Evolutionary conservation across 64 coral and sea anemone species (phyloP), one percentile per base, ranked within the genome.

Genomic region (Platygyra sinensis): DNA sequence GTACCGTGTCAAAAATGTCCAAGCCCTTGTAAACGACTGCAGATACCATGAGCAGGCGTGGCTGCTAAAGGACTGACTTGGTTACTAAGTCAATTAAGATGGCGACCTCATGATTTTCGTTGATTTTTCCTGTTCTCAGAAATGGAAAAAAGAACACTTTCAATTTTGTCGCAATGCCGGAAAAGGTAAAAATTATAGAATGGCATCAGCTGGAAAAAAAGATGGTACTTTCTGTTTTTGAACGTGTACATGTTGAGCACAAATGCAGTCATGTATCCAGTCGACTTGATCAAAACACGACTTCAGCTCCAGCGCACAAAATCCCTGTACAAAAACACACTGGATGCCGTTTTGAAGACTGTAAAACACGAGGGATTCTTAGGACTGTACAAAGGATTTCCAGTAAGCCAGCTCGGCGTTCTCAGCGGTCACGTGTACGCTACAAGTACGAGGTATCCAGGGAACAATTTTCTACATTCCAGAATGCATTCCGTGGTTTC

Each of bases 191-290:
- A 30, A 86, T 89, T 28, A 77, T 96, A 77, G 90, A 96, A 65
- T 96, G 94, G 94, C 60, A 89, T 73, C 94, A 96, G 32, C 81
- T 96, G 79, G 72, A 96, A 61, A 96, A 96, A 28, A 79, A 52
- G 42, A 96, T n/a, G 69, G 31, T 96, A 89, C 51, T 96, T 85
- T 46, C 36, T 78, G 2, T 86, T 89, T 62, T 49, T 82, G 69
- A 96, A 78, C 77, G 79, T 75, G 46, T 96, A 92, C 88, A 84
- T 82, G 22, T 16, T 92, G 18, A 62, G 85, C 18, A 72, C 88
- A 24, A 78, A 92, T 39, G 72, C 79, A 27, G 60, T 89, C 0
- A 61, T 92, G 0, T 96, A 67, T 87, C 94, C 94, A 12, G 87
- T 77, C 13, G 90, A 88, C 20, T 46, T 96, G 14, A 87, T 96